Percentiles rank a stretch among this genome's conserved stretches.
phyloP scores from a whole-genome alignment of 2,113 vertebrate genomes.

The Hippotragus niger region DNA sequence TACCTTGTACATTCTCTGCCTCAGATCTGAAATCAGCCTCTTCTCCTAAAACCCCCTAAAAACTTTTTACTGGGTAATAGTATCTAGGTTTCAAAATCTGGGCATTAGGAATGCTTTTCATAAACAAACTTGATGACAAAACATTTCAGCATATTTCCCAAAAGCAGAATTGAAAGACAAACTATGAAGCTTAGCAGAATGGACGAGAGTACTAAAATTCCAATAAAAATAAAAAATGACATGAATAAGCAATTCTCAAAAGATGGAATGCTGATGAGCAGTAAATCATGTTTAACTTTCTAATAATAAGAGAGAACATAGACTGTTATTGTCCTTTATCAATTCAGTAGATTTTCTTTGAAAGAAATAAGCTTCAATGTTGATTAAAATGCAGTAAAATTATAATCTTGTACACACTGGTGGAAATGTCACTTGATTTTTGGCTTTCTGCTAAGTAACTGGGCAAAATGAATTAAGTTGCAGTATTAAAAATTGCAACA shows the following conservation, averaged over 20 bases:
- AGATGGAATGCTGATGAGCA: background rate
- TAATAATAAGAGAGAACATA: background rate
- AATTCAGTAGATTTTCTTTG: background rate
- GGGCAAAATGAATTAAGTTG: background rate
- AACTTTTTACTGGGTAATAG: background rate
- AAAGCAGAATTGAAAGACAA: constrained; percentile 1
- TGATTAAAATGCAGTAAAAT: background rate
- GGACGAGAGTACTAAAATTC: background rate
- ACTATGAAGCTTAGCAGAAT: background rate
- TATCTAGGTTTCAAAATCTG: background rate
- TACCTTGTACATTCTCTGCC: background rate
- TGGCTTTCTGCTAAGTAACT: background rate
- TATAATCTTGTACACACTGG: background rate
- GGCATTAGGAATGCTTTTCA: background rate
- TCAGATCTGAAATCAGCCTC: background rate
- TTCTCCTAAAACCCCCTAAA: background rate
- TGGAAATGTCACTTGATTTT: background rate
- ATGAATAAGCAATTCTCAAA: background rate
- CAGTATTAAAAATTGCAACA: background rate
- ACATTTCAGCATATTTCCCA: background rate
- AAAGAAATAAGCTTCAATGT: background rate
- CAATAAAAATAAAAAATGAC: background rate
- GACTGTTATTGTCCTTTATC: background rate
- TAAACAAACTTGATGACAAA: background rate
- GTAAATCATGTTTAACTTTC: background rate